phyloP scores from a whole-genome alignment of 2,113 vertebrate species.

The Macaca fascicularis region T2T-MFA8v1.1 NC_088387.1:51311001-51311500 shows the following conservation, averaged over 20 bases:
- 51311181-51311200: not conserved
- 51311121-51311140: not conserved
- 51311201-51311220: not conserved
- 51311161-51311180: not conserved
- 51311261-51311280: not conserved
- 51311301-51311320: not conserved
- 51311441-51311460: not conserved
- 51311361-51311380: too few species aligned
- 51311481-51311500: not conserved
- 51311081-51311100: not conserved
- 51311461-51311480: conserved; percentile 26
- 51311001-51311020: not conserved
- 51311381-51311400: not conserved
- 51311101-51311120: not conserved
- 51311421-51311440: not conserved
- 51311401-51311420: not conserved
- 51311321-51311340: too few species aligned
- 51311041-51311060: not conserved
- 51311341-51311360: too few species aligned
- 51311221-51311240: not conserved
- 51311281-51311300: not conserved
- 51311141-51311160: not conserved
- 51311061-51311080: not conserved
- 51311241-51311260: not conserved
- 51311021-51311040: not conserved